Percentiles rank a stretch among this genome's conserved stretches.
phyloP scores from a whole-genome alignment of 2,888 invertebrate species.

The Oasisia sp. region DNA sequence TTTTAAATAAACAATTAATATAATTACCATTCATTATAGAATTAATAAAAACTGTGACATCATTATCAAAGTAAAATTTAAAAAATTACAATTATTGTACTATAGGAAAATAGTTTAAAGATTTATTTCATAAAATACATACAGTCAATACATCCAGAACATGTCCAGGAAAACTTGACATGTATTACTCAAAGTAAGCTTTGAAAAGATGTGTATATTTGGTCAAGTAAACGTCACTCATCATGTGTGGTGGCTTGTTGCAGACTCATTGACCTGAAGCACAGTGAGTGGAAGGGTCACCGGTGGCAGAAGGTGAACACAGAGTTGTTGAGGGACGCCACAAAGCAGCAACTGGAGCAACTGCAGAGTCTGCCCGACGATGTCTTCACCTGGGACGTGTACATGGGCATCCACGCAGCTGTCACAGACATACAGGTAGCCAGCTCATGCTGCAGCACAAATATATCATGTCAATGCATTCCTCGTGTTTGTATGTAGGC shows the following conservation, averaged over 20 bases:
- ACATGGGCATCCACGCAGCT: constrained; percentile 60
- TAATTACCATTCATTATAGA: too few relatives aligned
- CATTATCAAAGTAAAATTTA: too few relatives aligned
- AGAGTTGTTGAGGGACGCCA: constrained; percentile 59
- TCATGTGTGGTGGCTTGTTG: not conserved
- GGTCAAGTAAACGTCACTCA: not conserved
- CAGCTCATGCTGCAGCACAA: not conserved
- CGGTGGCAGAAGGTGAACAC: constrained; percentile 65
- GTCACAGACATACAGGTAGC: constrained; percentile 59
- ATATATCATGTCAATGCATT: not conserved
- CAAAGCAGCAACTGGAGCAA: constrained; percentile 59
- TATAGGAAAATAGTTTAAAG: too few relatives aligned
- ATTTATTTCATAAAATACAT: too few relatives aligned
- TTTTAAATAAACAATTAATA: too few relatives aligned
- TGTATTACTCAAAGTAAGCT: too few relatives aligned
- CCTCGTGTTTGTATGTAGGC: not conserved
- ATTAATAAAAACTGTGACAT: too few relatives aligned
- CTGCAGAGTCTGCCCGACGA: constrained; percentile 60
- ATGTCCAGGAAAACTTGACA: too few relatives aligned
- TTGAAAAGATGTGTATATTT: too few relatives aligned
- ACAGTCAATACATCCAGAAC: too few relatives aligned
- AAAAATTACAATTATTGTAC: too few relatives aligned
- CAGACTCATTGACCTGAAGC: constrained; percentile 61
- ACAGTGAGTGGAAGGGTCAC: constrained; percentile 63
- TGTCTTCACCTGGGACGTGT: constrained; percentile 62